These are phyloP conservation scores for Myioborus melanocephalus DNA, from an alignment of 2,797 vertebrate species.

Conservation along the genomic window DNA sequence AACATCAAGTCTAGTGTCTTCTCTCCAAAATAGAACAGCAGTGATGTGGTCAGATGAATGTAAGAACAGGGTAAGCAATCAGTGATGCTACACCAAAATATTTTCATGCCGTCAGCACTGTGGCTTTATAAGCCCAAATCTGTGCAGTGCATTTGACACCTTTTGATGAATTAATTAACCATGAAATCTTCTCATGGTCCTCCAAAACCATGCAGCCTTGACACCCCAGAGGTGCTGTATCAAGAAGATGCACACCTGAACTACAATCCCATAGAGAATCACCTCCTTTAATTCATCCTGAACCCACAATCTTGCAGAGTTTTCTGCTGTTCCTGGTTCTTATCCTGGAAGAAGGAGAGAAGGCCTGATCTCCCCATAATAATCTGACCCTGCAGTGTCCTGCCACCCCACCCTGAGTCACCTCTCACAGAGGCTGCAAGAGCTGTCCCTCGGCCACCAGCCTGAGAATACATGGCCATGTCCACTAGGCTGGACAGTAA, in stretches of 20 bases:
- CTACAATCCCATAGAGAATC: neutral
- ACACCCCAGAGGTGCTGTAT: neutral
- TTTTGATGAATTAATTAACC: neutral
- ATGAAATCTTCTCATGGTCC: neutral
- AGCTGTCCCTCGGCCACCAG: neutral
- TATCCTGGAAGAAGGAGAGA: neutral
- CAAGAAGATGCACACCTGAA: neutral
- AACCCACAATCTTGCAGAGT: neutral
- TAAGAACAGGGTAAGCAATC: neutral
- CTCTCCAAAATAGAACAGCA: neutral
- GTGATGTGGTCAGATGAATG: neutral
- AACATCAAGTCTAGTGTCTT: neutral
- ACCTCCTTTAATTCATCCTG: neutral
- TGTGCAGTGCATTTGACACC: neutral
- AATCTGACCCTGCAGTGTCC: neutral
- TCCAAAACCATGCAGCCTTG: neutral
- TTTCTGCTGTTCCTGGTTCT: neutral
- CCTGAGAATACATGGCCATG: neutral
- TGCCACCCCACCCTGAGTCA: neutral
- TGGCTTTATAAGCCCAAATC: neutral
- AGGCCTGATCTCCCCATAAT: neutral
- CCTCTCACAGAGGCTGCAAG: fast-evolving
- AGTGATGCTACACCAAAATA: neutral
- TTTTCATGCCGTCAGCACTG: fast-evolving
- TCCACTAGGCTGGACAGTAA: neutral